Evolutionary conservation across 2,113 vertebrate species (phyloP).

Genomic region (Probosciger aterrimus): DNA sequence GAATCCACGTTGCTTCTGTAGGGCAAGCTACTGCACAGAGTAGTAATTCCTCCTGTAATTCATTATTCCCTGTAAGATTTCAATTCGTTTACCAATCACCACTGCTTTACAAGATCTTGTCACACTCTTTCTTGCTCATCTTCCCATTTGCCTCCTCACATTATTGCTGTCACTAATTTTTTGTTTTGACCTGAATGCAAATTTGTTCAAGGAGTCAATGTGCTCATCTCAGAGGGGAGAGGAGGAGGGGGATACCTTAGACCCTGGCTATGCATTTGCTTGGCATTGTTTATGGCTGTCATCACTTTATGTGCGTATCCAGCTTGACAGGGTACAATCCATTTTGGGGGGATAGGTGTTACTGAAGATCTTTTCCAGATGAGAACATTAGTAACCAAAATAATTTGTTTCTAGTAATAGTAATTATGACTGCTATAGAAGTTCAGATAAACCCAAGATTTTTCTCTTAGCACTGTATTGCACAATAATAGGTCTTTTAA

Average conservation of each 20-base stretch:
- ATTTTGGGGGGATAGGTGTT: background rate
- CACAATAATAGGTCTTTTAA: background rate
- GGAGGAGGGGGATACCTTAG: background rate
- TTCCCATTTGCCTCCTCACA: background rate
- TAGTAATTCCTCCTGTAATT: background rate
- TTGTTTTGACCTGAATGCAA: background rate
- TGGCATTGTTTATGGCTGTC: background rate
- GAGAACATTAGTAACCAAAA: background rate
- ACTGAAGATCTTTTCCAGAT: background rate
- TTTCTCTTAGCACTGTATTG: background rate
- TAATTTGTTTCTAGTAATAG: background rate
- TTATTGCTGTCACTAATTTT: background rate
- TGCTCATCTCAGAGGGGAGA: background rate
- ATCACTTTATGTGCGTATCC: fast-evolving
- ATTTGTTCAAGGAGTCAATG: background rate
- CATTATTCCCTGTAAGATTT: background rate
- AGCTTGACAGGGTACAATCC: background rate
- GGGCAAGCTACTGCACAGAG: background rate
- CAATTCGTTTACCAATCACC: background rate
- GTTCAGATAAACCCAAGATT: background rate
- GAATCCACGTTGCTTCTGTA: background rate
- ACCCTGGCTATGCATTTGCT: background rate
- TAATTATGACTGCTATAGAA: background rate
- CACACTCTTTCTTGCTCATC: background rate
- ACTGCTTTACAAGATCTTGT: background rate